These are phyloP conservation scores for Hololepta plana DNA, from an alignment of 2,888 invertebrate genomes.

Conservation along the genomic window DNA sequence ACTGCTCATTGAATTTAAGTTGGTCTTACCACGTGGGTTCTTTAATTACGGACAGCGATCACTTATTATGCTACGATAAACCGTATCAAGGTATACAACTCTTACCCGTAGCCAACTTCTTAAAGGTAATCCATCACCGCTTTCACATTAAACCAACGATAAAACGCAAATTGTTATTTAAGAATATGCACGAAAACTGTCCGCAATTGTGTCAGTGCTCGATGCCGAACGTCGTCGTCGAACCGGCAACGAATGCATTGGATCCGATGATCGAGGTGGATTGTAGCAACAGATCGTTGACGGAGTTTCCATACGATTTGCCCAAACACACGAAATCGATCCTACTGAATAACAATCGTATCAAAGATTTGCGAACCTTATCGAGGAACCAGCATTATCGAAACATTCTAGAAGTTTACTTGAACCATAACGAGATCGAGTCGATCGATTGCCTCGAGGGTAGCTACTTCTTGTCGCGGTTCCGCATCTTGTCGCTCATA, in stretches of 20 bases:
- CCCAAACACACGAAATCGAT: conserved; percentile 49
- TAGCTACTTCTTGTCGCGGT: conserved; percentile 58
- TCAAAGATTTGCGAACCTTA: conserved; percentile 40
- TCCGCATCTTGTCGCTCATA: conserved; percentile 57
- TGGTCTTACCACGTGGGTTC: conserved; percentile 41
- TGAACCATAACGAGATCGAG: conserved; percentile 57
- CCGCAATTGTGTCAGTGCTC: conserved; percentile 40
- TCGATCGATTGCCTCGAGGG: conserved; percentile 53
- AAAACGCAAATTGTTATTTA: conserved; percentile 4
- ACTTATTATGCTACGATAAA: conserved; percentile 37
- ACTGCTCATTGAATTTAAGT: conserved; percentile 40
- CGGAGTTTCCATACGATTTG: conserved; percentile 37
- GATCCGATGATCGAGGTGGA: conserved; percentile 48
- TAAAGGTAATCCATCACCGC: conserved; percentile 41
- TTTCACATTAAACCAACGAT: not conserved
- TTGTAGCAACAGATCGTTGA: conserved; percentile 39
- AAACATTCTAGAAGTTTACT: conserved; percentile 49
- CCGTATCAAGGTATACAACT: conserved; percentile 44
- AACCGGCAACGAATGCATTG: conserved; percentile 16
- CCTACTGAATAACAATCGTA: conserved; percentile 42
- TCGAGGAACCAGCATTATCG: conserved; percentile 47
- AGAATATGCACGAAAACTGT: conserved; percentile 29
- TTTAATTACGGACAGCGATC: conserved; percentile 36
- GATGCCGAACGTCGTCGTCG: conserved; percentile 39
- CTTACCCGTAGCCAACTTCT: conserved; percentile 42